Evolutionary conservation across 2,113 vertebrate species (phyloP).

Genomic region (Acanthochromis polyacanthus): DNA sequence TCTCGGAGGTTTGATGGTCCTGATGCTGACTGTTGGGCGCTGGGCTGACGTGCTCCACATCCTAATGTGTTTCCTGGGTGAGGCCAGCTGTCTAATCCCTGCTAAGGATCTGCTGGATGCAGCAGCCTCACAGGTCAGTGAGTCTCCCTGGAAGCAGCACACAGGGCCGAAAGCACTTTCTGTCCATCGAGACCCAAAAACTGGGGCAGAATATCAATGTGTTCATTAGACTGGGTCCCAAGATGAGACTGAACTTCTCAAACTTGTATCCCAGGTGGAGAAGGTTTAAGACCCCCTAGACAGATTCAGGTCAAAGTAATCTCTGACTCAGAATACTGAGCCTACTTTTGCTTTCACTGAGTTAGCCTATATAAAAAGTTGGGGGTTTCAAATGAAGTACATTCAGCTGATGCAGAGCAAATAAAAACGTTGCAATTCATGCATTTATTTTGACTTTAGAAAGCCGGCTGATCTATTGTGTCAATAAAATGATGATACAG

Average conservation of each 20-base stretch:
- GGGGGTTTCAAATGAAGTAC: background rate
- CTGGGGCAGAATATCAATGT: conserved; percentile 64
- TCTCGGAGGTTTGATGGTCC: conserved; percentile 90
- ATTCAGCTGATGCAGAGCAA: background rate
- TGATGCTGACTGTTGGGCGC: conserved; percentile 91
- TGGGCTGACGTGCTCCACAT: conserved; percentile 91
- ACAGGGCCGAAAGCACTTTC: conserved; percentile 30
- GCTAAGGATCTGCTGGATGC: conserved; percentile 82
- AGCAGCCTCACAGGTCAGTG: conserved; percentile 85
- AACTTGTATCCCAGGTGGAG: conserved; percentile 61
- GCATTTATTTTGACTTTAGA: background rate
- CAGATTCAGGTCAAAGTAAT: conserved; percentile 63
- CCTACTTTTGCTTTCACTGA: conserved; percentile 40
- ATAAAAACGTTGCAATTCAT: background rate
- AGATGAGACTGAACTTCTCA: conserved; percentile 55
- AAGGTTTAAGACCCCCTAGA: conserved; percentile 59
- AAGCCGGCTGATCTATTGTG: background rate
- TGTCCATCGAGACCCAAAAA: conserved; percentile 41
- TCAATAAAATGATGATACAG: too few species aligned
- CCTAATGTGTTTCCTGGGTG: conserved; percentile 89
- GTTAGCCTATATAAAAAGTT: conserved; percentile 11
- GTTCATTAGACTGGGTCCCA: conserved; percentile 61
- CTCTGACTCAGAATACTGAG: conserved; percentile 37
- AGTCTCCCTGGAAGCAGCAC: conserved; percentile 38
- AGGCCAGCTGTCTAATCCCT: conserved; percentile 88